phyloP scores from a whole-genome alignment of 2,797 vertebrate species.

The Enteromius mattozi region DNA sequence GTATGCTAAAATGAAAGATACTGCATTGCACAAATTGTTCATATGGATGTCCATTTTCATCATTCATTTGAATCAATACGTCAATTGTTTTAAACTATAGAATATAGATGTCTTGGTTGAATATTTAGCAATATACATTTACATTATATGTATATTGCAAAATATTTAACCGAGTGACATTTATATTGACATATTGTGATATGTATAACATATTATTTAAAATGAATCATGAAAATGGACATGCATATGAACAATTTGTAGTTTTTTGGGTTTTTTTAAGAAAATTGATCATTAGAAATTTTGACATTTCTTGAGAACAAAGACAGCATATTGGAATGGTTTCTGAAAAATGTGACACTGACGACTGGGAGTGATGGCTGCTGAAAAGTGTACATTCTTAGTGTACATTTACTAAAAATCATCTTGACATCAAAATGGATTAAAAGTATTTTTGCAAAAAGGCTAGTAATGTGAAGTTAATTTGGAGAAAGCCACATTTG shows the following conservation, averaged over 20 bases:
- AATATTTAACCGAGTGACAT: neutral
- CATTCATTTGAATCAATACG: no score
- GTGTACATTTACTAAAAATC: neutral
- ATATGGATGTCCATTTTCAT: no score
- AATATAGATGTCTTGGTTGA: no score
- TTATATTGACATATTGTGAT: no score
- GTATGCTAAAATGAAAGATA: neutral
- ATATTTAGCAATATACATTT: no score
- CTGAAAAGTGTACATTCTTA: neutral
- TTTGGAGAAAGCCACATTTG: neutral
- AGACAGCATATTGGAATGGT: neutral
- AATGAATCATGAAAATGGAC: neutral
- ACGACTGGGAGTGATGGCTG: neutral
- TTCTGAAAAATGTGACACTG: neutral
- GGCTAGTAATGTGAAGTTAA: neutral
- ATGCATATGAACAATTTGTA: neutral
- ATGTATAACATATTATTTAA: neutral
- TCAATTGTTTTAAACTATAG: no score
- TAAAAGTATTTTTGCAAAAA: neutral
- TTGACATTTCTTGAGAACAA: neutral
- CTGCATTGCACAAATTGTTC: neutral
- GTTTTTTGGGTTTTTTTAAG: no score
- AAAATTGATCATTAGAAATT: no score
- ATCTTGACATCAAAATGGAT: neutral
- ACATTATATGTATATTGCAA: neutral